Base-by-base conservation (phyloP, 1,140 invertebrate species). In the Stenopsyche tienmushanensis region DNA sequence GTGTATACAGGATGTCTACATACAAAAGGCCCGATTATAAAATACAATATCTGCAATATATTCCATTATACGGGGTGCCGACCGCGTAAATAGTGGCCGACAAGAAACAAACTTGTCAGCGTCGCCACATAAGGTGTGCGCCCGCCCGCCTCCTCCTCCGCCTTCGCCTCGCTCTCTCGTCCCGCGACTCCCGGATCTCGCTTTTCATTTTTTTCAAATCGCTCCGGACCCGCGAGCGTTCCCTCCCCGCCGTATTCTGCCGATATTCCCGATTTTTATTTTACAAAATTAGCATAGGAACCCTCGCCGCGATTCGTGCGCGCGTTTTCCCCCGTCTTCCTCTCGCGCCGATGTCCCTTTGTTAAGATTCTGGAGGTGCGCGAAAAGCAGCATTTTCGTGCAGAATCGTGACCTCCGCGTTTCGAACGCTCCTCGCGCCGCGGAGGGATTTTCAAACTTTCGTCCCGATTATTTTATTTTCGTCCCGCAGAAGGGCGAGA, bases 1-100 rank as follows among this genome's bases (percentile, higher is more conserved):
- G 68, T 70, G 68, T 70, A 66, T 70, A 70, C 68, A 70, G 68
- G 64, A 69, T 70, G 68, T 70, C 68, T 70, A 70, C 68, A 70
- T 66, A 70, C 68, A 70, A 70, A 70, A 62, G 68, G 59, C 44
- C 68, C 64, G 68, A 70, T 70, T 70, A 70, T 70, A 70, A 70
- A 70, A 65, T 58, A 70, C 68, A 70, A 70, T 70, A 70, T 70
- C 64, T 66, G 64, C 68, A 70, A 70, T 70, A 70, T 70, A 70
- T 70, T 70, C 68, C 68, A 66, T 66, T 66, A 66, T 70, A 44
- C 68, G 64, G 58, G 58, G 64, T 64, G 57, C 18, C 44, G 47
- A 58, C 15, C 57, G 39, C 58, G 67, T 69, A 69, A 69, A 69
- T 65, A 69, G 42, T 39, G 58, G 47, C 20, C 63, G 68, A 70